Evolutionary conservation across 2,888 invertebrate species (phyloP).

Genomic region (Trissonchulus latispiculum): DNA sequence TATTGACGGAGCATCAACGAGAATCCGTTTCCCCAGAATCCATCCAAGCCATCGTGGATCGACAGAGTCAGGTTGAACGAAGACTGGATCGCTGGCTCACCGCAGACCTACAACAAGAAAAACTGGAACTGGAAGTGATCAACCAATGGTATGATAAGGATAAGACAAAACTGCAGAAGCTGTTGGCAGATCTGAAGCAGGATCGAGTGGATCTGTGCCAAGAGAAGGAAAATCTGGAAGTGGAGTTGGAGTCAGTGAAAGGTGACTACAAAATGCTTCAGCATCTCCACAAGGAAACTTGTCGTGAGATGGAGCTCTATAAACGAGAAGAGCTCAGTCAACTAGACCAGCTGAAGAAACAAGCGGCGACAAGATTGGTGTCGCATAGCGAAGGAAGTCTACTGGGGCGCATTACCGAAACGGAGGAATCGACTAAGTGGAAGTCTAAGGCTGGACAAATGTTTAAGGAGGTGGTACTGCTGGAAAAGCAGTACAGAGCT

Average conservation of each 20-base stretch:
- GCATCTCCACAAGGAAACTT: constrained; percentile 2
- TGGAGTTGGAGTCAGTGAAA: background rate
- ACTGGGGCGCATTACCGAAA: background rate
- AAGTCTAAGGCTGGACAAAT: background rate
- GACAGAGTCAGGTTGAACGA: background rate
- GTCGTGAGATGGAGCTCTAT: constrained; percentile 31
- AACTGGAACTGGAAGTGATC: constrained; percentile 22
- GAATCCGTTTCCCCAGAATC: background rate
- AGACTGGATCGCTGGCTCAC: constrained; percentile 21
- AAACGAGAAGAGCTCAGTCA: constrained; percentile 26
- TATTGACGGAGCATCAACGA: background rate
- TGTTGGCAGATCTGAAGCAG: constrained; percentile 22
- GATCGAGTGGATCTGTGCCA: background rate
- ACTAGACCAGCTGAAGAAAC: background rate
- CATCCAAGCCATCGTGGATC: background rate
- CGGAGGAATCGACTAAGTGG: background rate
- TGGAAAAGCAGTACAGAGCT: background rate
- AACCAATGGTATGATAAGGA: constrained; percentile 30
- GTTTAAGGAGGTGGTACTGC: constrained; percentile 5
- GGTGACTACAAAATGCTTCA: background rate
- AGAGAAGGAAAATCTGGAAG: background rate
- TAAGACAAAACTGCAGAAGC: constrained; percentile 28
- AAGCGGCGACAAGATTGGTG: background rate
- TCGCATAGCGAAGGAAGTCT: constrained; percentile 6
- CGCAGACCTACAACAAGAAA: constrained; percentile 19